Percentiles rank a stretch among this genome's conserved stretches.
phyloP scores from a whole-genome alignment of 92 coral and sea anemone genomes.

The Blastomussa wellsi region DNA sequence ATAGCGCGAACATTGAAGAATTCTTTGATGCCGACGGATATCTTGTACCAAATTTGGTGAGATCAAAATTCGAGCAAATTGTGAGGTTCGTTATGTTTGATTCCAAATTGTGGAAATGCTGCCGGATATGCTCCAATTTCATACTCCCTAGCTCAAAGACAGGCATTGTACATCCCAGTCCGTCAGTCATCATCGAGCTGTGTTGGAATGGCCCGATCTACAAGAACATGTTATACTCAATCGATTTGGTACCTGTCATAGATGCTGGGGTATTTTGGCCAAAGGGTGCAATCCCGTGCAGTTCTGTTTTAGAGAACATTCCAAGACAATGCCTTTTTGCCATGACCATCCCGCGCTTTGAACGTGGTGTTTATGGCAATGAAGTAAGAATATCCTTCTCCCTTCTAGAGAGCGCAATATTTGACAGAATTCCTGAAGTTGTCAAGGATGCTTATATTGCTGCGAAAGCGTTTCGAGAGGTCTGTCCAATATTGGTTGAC shows the following conservation, averaged over 20 bases:
- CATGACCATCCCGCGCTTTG: constrained; percentile 45
- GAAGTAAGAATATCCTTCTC: constrained; percentile 47
- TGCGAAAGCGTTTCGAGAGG: constrained; percentile 55
- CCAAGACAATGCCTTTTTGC: constrained; percentile 33
- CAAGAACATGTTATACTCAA: constrained; percentile 56
- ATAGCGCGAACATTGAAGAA: constrained; percentile 18
- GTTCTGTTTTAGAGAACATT: constrained; percentile 33
- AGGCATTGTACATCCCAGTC: constrained; percentile 40
- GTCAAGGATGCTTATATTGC: constrained; percentile 53
- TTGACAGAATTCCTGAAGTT: constrained; percentile 53
- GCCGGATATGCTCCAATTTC: constrained; percentile 57
- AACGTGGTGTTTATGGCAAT: constrained; percentile 38
- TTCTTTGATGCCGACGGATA: constrained; percentile 37
- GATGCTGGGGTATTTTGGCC: constrained; percentile 55
- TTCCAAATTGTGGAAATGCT: constrained; percentile 36
- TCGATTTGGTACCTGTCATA: constrained; percentile 58
- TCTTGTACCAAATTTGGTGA: constrained; percentile 45
- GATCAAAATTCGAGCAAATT: constrained; percentile 28
- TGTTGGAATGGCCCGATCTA: constrained; percentile 62
- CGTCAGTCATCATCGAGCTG: constrained; percentile 50
- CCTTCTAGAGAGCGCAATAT: constrained; percentile 31
- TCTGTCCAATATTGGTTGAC: constrained; percentile 36
- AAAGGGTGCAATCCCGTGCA: constrained; percentile 28
- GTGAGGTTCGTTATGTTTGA: constrained; percentile 48
- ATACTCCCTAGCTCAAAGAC: constrained; percentile 31